A percentile compares a stretch with the other conserved stretches of the same genome.
Conservation (phyloP, 2,797 vertebrate genomes). For the Monodelphis domestica region DNA sequence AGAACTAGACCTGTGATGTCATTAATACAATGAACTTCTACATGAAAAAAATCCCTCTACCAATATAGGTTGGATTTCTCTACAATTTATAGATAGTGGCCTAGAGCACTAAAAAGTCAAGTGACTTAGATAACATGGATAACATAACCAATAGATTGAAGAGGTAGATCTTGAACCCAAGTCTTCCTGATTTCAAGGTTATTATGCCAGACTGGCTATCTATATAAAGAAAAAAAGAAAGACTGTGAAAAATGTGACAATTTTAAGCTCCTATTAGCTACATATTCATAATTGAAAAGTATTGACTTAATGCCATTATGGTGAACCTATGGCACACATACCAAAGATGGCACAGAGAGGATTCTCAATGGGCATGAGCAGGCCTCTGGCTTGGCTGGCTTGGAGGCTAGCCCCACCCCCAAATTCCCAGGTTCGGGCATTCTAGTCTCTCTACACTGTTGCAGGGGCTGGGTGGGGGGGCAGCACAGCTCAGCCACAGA, state of each 20-base stretch:
- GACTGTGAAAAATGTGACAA: not conserved
- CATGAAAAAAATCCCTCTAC: not conserved
- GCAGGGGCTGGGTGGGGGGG: too few species aligned
- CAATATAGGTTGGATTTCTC: too few species aligned
- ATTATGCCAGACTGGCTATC: not conserved
- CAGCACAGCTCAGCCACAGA: too few species aligned
- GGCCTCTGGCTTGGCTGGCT: too few species aligned
- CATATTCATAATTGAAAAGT: not conserved
- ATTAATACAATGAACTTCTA: not conserved
- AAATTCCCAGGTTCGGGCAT: too few species aligned
- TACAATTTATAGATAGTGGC: not conserved
- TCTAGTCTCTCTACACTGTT: too few species aligned
- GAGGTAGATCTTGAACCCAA: not conserved
- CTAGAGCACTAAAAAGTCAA: not conserved
- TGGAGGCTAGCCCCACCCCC: too few species aligned
- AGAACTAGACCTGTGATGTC: not conserved
- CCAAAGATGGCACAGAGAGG: too few species aligned
- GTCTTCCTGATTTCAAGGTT: not conserved
- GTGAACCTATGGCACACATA: too few species aligned
- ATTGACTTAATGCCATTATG: too few species aligned
- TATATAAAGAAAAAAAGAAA: not conserved
- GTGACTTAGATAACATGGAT: too few species aligned
- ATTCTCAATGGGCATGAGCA: too few species aligned
- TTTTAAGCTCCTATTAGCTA: not conserved
- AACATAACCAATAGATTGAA: not conserved